Base-by-base conservation (phyloP, 2,888 invertebrate genomes). In the Euspilapteryx auroguttella region DNA sequence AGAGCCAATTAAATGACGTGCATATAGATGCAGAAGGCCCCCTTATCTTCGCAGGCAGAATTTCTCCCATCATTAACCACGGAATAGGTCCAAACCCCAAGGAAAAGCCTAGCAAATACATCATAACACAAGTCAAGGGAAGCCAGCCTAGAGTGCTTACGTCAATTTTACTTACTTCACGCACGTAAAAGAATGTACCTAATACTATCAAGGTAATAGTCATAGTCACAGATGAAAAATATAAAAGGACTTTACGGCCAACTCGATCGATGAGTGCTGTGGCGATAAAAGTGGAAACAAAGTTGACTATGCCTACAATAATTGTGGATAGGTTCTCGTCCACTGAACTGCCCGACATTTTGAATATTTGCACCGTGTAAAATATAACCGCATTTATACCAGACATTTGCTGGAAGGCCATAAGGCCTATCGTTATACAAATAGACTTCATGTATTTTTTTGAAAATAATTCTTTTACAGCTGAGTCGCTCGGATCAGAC, bases 321-420 rank as follows among this genome's bases (percentile, higher is more conserved):
- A 94, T 93, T 5, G 94, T 89, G 30, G 88, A 86, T 14, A 88
- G 39, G 51, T 89, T 85, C 41, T 84, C 81, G 45, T 91, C 84
- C 31, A 93, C 82, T 4, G 83, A 79, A 44, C 91, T 90, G 13
- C 91, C 93, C 9, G 95, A 87, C 59, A 85, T 83, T 69, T 86
- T 65, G 59, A 96, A 96, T 42, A 97, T 96, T 36, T 79, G 77
- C 1, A 89, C 90, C 0, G 94, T 92, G 53, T 95, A 96, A 68
- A 96, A 96, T 55, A 97, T 94, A 29, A 97, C 89, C 4, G 94
- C 95, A 59, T 97, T 97, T 40, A 96, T 95, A 12, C 96, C 96
- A 34, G 89, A 91, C 47, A 94, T 63, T 56, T 97, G 97, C 62
- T 97, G 97, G 69, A 96, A 94, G 36, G 92, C 85, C 95, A 96